Conservation (phyloP, 2,113 vertebrate genomes). For the Pachyramphus minor region DNA sequence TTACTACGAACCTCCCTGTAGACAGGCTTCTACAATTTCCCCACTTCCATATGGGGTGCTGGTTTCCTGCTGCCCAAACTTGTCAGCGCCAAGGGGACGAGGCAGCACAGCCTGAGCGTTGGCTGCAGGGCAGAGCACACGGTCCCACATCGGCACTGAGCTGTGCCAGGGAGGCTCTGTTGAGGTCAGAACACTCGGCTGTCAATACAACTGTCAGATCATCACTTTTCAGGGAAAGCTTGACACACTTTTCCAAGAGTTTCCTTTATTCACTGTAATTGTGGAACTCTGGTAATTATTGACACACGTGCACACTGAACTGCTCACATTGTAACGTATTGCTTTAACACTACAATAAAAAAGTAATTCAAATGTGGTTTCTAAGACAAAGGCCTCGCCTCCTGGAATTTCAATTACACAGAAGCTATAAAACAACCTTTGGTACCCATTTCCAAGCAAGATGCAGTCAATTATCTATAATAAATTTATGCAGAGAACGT, state of each 20-base stretch:
- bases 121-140: not conserved
- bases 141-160: not conserved
- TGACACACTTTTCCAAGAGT: not conserved
- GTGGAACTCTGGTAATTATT: slow-evolving; percentile 46
- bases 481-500: slow-evolving; percentile 29
- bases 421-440: slow-evolving; percentile 25
- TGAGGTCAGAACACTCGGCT: not conserved
- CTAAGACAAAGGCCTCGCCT: slow-evolving; percentile 30
- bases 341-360: not conserved
- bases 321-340: not conserved
- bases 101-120: fast-evolving
- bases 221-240: not conserved
- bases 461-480: slow-evolving; percentile 46
- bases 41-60: not conserved
- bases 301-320: slow-evolving; percentile 48
- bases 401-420: slow-evolving; percentile 12
- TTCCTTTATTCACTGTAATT: slow-evolving; percentile 26
- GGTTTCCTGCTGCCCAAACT: not conserved
- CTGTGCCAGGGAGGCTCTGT: fast-evolving
- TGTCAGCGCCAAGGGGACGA: fast-evolving
- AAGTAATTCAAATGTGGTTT: slow-evolving; percentile 7
- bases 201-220: not conserved
- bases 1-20: not conserved
- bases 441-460: slow-evolving; percentile 36
- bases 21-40: not conserved